Evolutionary conservation across 2,888 invertebrate genomes (phyloP).

Genomic region (Agriopis aurantiaria): DNA sequence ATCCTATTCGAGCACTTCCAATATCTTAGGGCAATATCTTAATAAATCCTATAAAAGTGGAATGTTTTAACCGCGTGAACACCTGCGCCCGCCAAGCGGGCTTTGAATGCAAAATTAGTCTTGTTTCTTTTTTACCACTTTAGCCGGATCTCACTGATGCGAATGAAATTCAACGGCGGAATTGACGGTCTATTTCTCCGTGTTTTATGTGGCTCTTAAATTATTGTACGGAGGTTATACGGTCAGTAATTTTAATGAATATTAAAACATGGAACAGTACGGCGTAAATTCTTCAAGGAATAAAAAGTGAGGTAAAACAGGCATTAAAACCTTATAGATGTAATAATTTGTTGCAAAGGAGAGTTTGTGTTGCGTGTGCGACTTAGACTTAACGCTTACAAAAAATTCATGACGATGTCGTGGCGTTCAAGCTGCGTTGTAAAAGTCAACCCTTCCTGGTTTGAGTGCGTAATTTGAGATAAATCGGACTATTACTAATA

Average conservation of each 20-base stretch:
- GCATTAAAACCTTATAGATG: not conserved
- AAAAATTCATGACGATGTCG: too few relatives aligned
- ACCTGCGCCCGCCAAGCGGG: constrained; percentile 79
- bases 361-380: not conserved
- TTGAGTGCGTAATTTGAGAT: too few relatives aligned
- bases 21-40: constrained; percentile 80
- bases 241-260: constrained; percentile 47
- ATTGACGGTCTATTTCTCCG: constrained; percentile 71
- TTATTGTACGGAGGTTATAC: constrained; percentile 46
- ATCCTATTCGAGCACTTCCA: constrained; percentile 67
- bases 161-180: constrained; percentile 77
- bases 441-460: too few relatives aligned
- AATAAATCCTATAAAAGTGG: constrained; percentile 84
- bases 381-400: too few relatives aligned
- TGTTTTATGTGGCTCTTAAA: constrained; percentile 53
- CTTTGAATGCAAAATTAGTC: constrained; percentile 84
- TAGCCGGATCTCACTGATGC: constrained; percentile 74
- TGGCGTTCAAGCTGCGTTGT: too few relatives aligned
- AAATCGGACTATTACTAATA: too few relatives aligned
- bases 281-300: constrained; percentile 13
- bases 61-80: constrained; percentile 81
- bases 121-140: constrained; percentile 86
- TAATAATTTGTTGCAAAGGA: not conserved
- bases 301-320: constrained; percentile 12
- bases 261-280: constrained; percentile 24